Evolutionary conservation across 2,888 invertebrate species (phyloP).

Genomic region (Harpalus rubripes): DNA sequence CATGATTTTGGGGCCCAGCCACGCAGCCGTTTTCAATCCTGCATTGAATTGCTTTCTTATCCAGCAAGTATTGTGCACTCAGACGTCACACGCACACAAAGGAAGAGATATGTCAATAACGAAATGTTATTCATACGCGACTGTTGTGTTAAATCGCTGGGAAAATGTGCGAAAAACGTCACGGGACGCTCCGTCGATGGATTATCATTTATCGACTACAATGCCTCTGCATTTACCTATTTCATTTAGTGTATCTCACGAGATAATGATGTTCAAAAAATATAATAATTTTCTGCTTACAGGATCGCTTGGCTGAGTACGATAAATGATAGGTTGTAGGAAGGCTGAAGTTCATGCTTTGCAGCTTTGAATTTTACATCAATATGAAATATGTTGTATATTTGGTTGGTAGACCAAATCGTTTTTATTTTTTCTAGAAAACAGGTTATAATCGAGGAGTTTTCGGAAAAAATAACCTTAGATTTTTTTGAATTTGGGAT

Average conservation of each 20-base stretch:
- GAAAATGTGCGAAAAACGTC: slow-evolving; percentile 64
- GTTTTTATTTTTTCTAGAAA: no score
- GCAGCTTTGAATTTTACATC: no score
- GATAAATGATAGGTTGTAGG: no score
- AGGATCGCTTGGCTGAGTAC: no score
- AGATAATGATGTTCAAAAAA: slow-evolving; percentile 42
- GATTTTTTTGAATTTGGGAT: no score
- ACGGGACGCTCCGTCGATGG: slow-evolving; percentile 57
- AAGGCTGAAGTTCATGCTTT: no score
- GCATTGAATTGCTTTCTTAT: slow-evolving; percentile 64
- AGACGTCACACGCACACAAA: slow-evolving; percentile 62
- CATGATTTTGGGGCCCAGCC: slow-evolving; percentile 26
- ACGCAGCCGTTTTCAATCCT: slow-evolving; percentile 51
- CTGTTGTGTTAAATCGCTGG: slow-evolving; percentile 64
- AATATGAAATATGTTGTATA: no score
- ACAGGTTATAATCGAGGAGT: no score
- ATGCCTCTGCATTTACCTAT: slow-evolving; percentile 50
- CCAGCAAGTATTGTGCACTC: slow-evolving; percentile 65
- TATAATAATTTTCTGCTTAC: no score
- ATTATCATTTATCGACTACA: slow-evolving; percentile 63
- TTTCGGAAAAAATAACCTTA: no score
- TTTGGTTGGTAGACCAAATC: no score
- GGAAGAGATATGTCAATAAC: slow-evolving; percentile 66
- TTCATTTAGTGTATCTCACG: slow-evolving; percentile 52
- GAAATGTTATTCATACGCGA: slow-evolving; percentile 66